Base-by-base conservation (phyloP, 2,113 vertebrate genomes). In the Bucco capensis region DNA sequence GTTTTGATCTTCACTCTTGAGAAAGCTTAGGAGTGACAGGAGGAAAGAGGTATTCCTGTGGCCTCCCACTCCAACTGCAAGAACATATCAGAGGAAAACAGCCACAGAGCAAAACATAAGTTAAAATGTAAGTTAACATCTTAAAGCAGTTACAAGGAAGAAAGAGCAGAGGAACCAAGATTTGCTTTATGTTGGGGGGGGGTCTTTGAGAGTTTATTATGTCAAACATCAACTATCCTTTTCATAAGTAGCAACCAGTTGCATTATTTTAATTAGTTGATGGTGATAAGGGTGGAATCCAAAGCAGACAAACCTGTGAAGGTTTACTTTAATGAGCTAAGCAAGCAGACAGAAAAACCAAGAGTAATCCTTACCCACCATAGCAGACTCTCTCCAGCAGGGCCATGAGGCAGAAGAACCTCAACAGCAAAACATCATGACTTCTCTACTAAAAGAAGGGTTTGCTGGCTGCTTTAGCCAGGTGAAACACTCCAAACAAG, bases 271-370 rank as follows among this genome's bases (percentile, higher is more conserved):
- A 98, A 97, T 98, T 97, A 97, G 96, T 93, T 97, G 93, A 95
- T 84, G 81, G 80, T 60, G 94, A 97, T 97, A 97, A 97, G 96
- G 91, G 93, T 67, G 88, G 40, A 94, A 92, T 96, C 79, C 88
- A 86, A 95, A 96, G 94, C 95, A 97, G 96, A n/a, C n/a, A 96
- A 54, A 95, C 92, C 96, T 95, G 95, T 92, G 92, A 96, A 97
- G 97, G 96, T 96, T 95, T 97, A 97, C 97, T 97, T 97, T 97
- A 97, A 97, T 98, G 97, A 98, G 93, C 91, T 94, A 96, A 96
- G 75, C 88, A 83, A 96, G 94, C 89, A 94, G 95, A 94, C 80
- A 94, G 87, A 70, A 97, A 96, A 97, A 94, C 90, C 70, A 94
- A 90, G 95, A 91, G 83, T 47, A 78, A 92, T 89, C 73, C 61